A percentile compares a stretch with the other conserved stretches of the same genome.
Evolutionary conservation across 2,888 invertebrate species (phyloP).

Genomic region (Rhodophaea formosa): DNA sequence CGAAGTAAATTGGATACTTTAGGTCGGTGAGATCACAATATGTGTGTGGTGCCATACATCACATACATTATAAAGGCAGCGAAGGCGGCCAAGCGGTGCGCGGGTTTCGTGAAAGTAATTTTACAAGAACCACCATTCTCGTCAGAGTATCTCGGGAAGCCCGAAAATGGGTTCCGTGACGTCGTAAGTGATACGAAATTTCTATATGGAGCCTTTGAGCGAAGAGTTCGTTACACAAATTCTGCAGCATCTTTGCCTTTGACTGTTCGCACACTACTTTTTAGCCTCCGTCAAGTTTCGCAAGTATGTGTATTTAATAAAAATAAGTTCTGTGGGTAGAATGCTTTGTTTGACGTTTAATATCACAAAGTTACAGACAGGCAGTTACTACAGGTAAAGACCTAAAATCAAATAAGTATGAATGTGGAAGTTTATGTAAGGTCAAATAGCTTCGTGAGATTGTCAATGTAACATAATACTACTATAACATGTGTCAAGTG

Average conservation of each 20-base stretch:
- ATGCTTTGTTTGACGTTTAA: neutral
- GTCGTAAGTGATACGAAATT: constrained; percentile 47
- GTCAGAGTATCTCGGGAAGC: constrained; percentile 40
- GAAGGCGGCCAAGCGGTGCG: constrained; percentile 35
- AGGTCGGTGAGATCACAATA: constrained; percentile 53
- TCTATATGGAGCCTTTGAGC: constrained; percentile 37
- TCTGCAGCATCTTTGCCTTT: constrained; percentile 21
- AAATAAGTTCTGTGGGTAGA: neutral
- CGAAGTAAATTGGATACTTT: constrained; percentile 52
- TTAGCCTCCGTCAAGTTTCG: constrained; percentile 5
- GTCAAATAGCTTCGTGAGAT: too few relatives aligned
- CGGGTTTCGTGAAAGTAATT: constrained; percentile 50
- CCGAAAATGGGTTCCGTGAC: constrained; percentile 44
- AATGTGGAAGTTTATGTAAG: too few relatives aligned
- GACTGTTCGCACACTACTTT: constrained; percentile 14
- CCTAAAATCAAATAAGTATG: too few relatives aligned
- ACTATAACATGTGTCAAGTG: too few relatives aligned
- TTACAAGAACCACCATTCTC: constrained; percentile 42
- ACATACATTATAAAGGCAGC: constrained; percentile 51
- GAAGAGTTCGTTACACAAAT: constrained; percentile 35
- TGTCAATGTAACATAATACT: too few relatives aligned
- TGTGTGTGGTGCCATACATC: constrained; percentile 55
- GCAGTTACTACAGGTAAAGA: too few relatives aligned
- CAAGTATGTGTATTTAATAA: constrained; percentile 11
- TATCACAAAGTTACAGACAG: neutral